Evolutionary conservation across 2,888 invertebrate genomes (phyloP), one percentile per base, ranked within the genome.

Genomic region (Trilocha varians): DNA sequence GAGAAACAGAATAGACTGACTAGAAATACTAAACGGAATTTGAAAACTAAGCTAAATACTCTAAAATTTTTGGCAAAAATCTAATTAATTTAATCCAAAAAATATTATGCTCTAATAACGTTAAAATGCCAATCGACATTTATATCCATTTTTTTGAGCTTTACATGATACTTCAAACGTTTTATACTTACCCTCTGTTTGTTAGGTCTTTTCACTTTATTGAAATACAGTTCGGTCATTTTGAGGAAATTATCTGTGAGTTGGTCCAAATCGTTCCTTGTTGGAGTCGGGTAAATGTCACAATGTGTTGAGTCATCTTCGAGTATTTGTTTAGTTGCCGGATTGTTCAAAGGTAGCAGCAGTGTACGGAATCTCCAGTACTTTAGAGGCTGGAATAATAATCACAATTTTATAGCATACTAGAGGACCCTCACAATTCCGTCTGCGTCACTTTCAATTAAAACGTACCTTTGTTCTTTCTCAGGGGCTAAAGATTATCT

Each of bases 341-440:
- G 87, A 66, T 93, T 95, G 62, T 91, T 91, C 40, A 93, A 86
- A 0, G 98, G 98, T 40, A 99, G 71, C 2, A 98, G 82, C 50
- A 96, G 92, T 52, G 98, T 93, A 36, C 98, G 90, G 69, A 96
- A 95, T 45, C 98, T 89, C 96, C 96, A 97, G 70, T 93, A 96
- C 72, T 96, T 96, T 16, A 94, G 78, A 9, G 91, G 89, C 94
- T 95, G 41, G 6, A 45, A 46, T 41, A 18, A 36, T 16, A 38
- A 25, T 25, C 32, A 9, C 13, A 17, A 16, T 42, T 39, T 37
- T 46, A 43, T 32, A 46, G 33, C 34, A 42, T 40, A 25, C 5
- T 25, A 25, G 25, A 9, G 5, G 3, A 11, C 18, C 18, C n/a
- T 8, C 18, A 8, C 5, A 6, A 18, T 5, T 18, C n/a, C n/a